These are phyloP conservation scores for Ariolimax columbianus DNA, from an alignment of 2,888 invertebrate genomes.

Conservation along the genomic window DNA sequence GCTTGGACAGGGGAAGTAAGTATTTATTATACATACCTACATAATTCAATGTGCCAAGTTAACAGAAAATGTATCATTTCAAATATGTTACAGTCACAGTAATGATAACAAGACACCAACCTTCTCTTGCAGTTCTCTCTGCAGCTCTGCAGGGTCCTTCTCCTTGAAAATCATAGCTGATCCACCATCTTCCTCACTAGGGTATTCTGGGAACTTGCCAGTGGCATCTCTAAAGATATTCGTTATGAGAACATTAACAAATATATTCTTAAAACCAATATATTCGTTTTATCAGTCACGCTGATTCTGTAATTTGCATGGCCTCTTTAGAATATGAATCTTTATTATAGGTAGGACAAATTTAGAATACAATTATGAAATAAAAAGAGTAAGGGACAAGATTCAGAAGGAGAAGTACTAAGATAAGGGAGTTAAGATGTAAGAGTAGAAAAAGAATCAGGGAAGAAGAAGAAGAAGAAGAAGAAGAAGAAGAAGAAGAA, in stretches of 20 bases:
- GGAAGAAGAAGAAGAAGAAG: too few species aligned
- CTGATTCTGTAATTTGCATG: too few species aligned
- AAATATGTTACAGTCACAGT: too few species aligned
- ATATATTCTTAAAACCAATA: background rate
- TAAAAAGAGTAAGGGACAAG: background rate
- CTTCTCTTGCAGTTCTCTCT: conserved; percentile 77
- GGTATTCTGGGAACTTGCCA: conserved; percentile 89
- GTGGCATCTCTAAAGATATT: conserved; percentile 77
- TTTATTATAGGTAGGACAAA: background rate
- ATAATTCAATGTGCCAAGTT: too few species aligned
- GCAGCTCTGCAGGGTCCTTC: conserved; percentile 78
- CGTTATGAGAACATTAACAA: background rate
- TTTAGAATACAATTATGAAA: background rate
- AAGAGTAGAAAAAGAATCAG: too few species aligned
- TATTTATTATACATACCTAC: too few species aligned
- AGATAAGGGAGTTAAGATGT: too few species aligned
- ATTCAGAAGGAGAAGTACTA: too few species aligned
- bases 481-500: too few species aligned
- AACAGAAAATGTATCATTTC: too few species aligned
- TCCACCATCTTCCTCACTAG: conserved; percentile 93
- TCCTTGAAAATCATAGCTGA: conserved; percentile 87
- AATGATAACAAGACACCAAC: conserved; percentile 57
- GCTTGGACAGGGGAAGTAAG: too few species aligned
- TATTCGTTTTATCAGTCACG: background rate
- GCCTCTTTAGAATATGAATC: background rate